These are phyloP conservation scores for Ditula angustiorana DNA, from an alignment of 2,888 invertebrate species.

Conservation along the genomic window DNA sequence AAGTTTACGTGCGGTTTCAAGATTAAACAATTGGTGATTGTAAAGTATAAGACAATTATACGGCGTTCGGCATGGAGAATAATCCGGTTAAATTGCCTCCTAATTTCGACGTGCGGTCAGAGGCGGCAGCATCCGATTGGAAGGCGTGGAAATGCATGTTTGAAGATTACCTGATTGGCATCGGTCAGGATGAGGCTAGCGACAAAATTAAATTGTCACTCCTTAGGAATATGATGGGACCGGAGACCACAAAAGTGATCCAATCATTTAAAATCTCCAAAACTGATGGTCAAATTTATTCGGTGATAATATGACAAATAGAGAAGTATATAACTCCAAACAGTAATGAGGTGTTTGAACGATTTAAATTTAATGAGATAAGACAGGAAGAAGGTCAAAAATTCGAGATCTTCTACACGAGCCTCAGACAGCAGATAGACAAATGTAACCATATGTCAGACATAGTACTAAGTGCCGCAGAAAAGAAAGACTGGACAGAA, in stretches of 20 bases:
- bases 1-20: background rate
- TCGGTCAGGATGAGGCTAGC: background rate
- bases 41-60: too few relatives aligned
- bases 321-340: conserved; percentile 3
- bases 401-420: background rate
- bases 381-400: background rate
- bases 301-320: background rate
- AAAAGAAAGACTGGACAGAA: conserved; percentile 39
- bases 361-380: conserved; percentile 4
- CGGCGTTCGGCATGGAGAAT: background rate
- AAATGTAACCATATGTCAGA: background rate
- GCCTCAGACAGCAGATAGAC: background rate
- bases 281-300: background rate
- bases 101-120: background rate
- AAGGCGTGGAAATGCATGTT: background rate
- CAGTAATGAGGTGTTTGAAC: background rate
- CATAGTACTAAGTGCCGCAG: conserved; percentile 16
- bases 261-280: background rate
- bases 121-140: background rate
- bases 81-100: background rate
- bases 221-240: background rate
- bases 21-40: background rate
- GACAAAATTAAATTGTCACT: conserved; percentile 1
- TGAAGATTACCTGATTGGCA: background rate
- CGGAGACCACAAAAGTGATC: background rate